Evolutionary conservation across 2,797 vertebrate genomes (phyloP).

Genomic region (Xyrichtys novacula): DNA sequence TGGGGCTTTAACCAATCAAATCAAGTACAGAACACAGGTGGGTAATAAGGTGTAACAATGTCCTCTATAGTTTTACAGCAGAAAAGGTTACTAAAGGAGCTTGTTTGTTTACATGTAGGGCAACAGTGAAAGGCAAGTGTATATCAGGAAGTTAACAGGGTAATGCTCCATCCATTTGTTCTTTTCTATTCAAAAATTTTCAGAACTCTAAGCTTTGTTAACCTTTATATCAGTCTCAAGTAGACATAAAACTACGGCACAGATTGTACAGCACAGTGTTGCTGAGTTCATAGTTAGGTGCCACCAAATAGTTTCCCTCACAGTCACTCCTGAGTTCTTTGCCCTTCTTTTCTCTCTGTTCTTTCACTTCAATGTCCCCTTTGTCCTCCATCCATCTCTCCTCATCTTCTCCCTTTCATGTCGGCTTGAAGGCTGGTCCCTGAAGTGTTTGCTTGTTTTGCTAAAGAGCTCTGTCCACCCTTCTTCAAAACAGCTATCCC

Average conservation of each 20-base stretch:
- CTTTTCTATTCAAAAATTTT: not conserved
- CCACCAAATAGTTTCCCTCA: conserved; percentile 7
- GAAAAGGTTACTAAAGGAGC: too few species aligned
- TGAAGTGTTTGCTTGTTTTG: conserved; percentile 48
- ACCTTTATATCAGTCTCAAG: not conserved
- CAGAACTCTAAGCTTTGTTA: not conserved
- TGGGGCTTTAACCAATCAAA: too few species aligned
- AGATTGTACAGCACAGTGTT: not conserved
- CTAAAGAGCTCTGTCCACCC: conserved; percentile 29
- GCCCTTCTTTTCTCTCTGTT: conserved; percentile 17
- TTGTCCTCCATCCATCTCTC: conserved; percentile 44
- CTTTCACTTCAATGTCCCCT: conserved; percentile 17
- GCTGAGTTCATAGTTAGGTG: conserved; percentile 1
- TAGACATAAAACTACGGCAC: not conserved
- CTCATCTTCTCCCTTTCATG: conserved; percentile 19
- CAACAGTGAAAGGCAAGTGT: too few species aligned
- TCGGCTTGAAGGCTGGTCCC: conserved; percentile 32
- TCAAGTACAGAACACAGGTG: too few species aligned
- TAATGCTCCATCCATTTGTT: not conserved
- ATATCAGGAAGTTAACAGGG: too few species aligned
- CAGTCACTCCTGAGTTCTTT: conserved; percentile 4
- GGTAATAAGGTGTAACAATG: too few species aligned
- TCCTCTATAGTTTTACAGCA: too few species aligned
- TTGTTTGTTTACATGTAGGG: too few species aligned
- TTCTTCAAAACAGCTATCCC: conserved; percentile 44